Evolutionary conservation across 1,140 invertebrate species (phyloP), one percentile per base, ranked within the genome.

Genomic region (Pseudomyrmex cubaensis): DNA sequence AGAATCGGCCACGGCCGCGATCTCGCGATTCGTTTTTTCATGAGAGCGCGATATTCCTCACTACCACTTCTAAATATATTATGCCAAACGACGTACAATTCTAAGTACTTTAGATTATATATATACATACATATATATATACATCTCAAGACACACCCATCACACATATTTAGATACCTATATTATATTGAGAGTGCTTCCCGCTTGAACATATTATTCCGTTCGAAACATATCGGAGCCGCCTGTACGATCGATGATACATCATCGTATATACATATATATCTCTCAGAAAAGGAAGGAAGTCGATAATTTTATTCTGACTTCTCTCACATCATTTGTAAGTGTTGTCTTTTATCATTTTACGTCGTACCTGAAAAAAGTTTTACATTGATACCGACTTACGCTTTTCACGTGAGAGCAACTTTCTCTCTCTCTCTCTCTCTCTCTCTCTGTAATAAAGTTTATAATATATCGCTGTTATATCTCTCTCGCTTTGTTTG

Each of bases 21-120:
- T n/a, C 13, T 13, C 4, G 52, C 67, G 52, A 22, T 25, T 15
- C 2, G 35, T 44, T 44, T 10, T 57, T 20, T 12, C 35, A 35
- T 35, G 54, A 52, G 46, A 15, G 50, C 56, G 70, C 35, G 35
- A 35, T 35, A 73, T 73, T 17, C 54, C 54, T 73, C 62, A 44
- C 52, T 48, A 83, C 77, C 62, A 35, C 35, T 35, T 77, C 50
- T 50, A 63, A 66, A 76, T 17, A 64, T 35, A 35, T 66, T 74
- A 75, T 82, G 70, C 78, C 78, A 82, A 82, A 83, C 73, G 57
- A 75, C 46, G 50, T 57, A 59, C 5, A 50, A 82, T 52, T 82
- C 54, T 72, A 80, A 80, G 66, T 63, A 57, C 75, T 50, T 25
- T 46, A 74, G 59, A 61, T 74, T 35, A 73, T 25, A 13, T 15